A percentile compares a stretch with the other conserved stretches of the same genome.
These are phyloP conservation scores for Antheraea assamensis DNA, from an alignment of 2,888 invertebrate genomes.

Conservation along the genomic window DNA sequence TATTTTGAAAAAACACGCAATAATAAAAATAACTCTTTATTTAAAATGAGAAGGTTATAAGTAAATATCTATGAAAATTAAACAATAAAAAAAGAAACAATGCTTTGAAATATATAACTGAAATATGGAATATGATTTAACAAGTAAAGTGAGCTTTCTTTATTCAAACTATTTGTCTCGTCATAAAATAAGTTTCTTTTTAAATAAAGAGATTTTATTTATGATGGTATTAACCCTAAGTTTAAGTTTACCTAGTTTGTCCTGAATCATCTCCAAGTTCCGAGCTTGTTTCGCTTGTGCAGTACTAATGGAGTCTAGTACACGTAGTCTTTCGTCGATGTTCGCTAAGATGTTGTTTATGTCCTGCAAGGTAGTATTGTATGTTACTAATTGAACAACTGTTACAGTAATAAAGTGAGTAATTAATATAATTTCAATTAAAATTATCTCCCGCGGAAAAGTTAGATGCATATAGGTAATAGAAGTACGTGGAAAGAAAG, in stretches of 20 bases:
- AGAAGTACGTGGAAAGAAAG: background rate
- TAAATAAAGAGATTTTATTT: background rate
- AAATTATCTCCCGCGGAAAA: background rate
- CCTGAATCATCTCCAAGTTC: conserved; percentile 73
- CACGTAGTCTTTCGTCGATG: conserved; percentile 71
- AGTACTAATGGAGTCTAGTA: conserved; percentile 67
- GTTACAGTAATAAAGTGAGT: background rate
- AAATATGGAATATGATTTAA: no score
- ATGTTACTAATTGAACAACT: background rate
- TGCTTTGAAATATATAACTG: no score
- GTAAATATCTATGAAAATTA: no score
- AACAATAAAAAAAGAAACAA: no score
- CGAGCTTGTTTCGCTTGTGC: conserved; percentile 70
- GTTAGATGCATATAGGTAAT: background rate
- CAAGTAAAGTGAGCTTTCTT: background rate
- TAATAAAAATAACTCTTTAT: no score
- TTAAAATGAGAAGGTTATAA: no score
- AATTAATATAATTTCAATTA: conserved; percentile 16
- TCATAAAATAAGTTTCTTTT: background rate
- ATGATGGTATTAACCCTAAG: background rate
- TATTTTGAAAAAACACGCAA: background rate
- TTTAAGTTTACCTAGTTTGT: conserved; percentile 66
- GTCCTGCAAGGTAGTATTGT: conserved; percentile 53
- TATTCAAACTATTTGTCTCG: background rate
- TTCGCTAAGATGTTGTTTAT: conserved; percentile 60